Evolutionary conservation across 1,140 invertebrate genomes (phyloP).

Genomic region (Drosophila orena): DNA sequence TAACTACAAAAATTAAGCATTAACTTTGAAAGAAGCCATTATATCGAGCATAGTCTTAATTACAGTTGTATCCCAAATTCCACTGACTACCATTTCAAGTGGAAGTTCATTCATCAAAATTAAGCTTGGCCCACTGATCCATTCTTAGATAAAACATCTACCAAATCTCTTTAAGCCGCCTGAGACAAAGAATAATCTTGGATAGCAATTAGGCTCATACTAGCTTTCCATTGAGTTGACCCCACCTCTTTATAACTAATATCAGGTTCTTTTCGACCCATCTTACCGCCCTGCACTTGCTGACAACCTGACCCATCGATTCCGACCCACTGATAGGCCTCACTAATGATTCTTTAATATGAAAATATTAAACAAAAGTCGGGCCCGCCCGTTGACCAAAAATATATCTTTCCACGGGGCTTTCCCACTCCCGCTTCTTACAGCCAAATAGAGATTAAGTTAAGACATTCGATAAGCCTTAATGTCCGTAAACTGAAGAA

Average conservation of each 20-base stretch:
- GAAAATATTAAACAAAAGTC: conserved; percentile 39
- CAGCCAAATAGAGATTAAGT: conserved; percentile 25
- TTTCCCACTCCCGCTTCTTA: neutral
- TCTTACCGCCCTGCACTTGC: conserved; percentile 38
- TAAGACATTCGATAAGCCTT: conserved; percentile 53
- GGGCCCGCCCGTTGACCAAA: conserved; percentile 35
- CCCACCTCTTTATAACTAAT: conserved; percentile 32
- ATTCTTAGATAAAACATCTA: conserved; percentile 13
- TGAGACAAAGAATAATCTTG: neutral
- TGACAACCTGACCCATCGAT: conserved; percentile 53
- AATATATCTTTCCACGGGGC: conserved; percentile 47
- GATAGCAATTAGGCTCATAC: conserved; percentile 38
- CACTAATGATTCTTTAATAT: conserved; percentile 58
- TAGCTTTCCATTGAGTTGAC: conserved; percentile 39
- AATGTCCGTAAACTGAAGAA: conserved; percentile 35
- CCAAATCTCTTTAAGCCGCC: neutral
- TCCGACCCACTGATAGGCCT: conserved; percentile 33
- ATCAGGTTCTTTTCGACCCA: conserved; percentile 6
- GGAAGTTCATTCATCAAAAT: conserved; percentile 17
- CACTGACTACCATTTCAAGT: neutral
- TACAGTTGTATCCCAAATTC: neutral
- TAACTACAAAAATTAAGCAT: neutral
- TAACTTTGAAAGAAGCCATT: neutral
- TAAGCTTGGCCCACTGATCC: neutral
- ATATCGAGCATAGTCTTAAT: neutral